phyloP scores from a whole-genome alignment of 2,888 invertebrate species.

The Marasmarcha lunaedactyla region DNA sequence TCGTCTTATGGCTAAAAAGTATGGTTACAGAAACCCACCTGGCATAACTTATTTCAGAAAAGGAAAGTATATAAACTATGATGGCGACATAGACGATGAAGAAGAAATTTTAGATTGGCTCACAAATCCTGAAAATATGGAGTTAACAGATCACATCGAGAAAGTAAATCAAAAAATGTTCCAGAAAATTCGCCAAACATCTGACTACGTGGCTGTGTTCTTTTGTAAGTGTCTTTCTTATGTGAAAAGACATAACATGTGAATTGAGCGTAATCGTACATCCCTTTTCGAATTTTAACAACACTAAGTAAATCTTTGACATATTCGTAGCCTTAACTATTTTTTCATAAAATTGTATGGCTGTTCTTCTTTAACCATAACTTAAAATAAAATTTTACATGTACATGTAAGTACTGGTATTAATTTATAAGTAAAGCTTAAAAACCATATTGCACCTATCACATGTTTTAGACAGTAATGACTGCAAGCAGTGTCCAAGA shows the following conservation, averaged over 20 bases:
- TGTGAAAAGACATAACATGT: no score
- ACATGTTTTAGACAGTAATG: conserved; percentile 88
- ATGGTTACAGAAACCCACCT: conserved; percentile 89
- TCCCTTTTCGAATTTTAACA: conserved; percentile 7
- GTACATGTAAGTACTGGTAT: not conserved
- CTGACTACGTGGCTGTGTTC: conserved; percentile 92
- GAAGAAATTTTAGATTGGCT: conserved; percentile 93
- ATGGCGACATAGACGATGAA: conserved; percentile 92
- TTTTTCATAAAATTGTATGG: no score
- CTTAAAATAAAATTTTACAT: no score
- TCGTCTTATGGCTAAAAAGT: conserved; percentile 92
- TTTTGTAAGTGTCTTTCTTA: conserved; percentile 80
- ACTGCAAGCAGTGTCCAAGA: conserved; percentile 93
- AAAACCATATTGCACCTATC: conserved; percentile 40
- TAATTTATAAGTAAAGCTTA: not conserved
- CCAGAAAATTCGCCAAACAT: conserved; percentile 87
- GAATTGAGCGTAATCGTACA: conserved; percentile 5
- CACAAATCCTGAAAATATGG: conserved; percentile 94
- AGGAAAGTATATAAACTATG: conserved; percentile 89
- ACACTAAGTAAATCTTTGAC: no score
- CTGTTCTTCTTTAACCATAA: no score
- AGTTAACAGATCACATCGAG: conserved; percentile 92
- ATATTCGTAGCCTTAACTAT: no score
- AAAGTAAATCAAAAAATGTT: conserved; percentile 94
- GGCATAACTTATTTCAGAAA: conserved; percentile 93